Conservation (phyloP, 2,888 invertebrate species). For the Hypomecis atomaria region DNA sequence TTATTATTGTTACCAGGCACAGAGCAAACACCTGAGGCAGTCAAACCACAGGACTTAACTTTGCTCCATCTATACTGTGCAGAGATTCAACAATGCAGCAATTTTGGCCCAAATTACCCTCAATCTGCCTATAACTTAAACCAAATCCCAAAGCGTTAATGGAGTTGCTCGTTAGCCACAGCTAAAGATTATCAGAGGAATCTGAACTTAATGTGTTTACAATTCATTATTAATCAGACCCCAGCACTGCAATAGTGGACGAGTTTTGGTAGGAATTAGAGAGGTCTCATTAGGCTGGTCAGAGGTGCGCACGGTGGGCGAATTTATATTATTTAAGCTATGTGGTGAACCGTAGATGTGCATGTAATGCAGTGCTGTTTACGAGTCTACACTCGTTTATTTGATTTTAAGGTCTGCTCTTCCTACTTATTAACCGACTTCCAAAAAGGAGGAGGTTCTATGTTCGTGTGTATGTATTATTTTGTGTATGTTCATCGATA, state of each 20-base stretch:
- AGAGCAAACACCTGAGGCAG: too few species aligned
- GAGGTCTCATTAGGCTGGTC: conserved; percentile 14
- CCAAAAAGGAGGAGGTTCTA: too few species aligned
- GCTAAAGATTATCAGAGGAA: conserved; percentile 74
- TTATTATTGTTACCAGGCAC: too few species aligned
- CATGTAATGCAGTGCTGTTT: conserved; percentile 3
- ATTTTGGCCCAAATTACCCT: background rate
- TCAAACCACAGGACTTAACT: too few species aligned
- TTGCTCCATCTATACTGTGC: too few species aligned
- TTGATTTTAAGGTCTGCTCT: background rate
- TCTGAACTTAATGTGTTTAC: conserved; percentile 71
- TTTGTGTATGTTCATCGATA: too few species aligned
- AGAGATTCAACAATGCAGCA: too few species aligned
- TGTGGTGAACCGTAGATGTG: conserved; percentile 5
- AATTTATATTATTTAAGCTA: conserved; percentile 17
- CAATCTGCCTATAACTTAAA: conserved; percentile 43
- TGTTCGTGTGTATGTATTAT: too few species aligned
- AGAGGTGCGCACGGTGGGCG: background rate
- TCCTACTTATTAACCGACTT: too few species aligned
- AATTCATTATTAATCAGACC: conserved; percentile 60
- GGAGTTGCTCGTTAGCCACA: conserved; percentile 73
- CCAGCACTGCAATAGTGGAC: conserved; percentile 13
- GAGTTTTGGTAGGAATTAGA: conserved; percentile 25
- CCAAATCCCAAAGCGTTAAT: conserved; percentile 60
- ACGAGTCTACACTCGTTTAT: background rate